A percentile compares a stretch with the other conserved stretches of the same genome.
phyloP scores from a whole-genome alignment of 2,113 vertebrate genomes.

The Quiscalus mexicanus region DNA sequence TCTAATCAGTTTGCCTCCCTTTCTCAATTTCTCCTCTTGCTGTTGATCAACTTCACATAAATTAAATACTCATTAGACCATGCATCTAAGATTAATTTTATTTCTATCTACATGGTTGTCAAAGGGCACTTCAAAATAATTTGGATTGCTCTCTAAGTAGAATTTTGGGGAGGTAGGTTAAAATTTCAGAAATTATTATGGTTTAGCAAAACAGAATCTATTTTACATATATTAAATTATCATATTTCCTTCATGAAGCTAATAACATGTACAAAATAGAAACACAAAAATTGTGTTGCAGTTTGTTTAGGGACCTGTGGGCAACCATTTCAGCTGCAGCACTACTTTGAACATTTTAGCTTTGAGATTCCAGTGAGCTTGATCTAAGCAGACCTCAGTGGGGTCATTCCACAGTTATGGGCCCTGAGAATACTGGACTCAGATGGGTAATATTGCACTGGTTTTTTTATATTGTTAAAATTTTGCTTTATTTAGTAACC shows the following conservation, averaged over 20 bases:
- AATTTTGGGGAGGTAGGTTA: background rate
- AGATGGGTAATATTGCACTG: background rate
- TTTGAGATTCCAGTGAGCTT: background rate
- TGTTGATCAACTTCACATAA: slow-evolving; percentile 38
- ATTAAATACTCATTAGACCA: slow-evolving; percentile 27
- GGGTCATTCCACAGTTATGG: background rate
- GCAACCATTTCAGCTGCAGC: background rate
- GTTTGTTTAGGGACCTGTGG: background rate
- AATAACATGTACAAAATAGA: background rate
- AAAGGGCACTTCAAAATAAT: slow-evolving; percentile 44
- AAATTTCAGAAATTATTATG: background rate
- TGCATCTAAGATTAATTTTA: background rate
- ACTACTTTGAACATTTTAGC: background rate
- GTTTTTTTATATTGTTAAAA: background rate
- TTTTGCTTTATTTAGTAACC: background rate
- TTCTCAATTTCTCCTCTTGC: background rate
- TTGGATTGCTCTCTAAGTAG: background rate
- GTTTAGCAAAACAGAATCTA: background rate
- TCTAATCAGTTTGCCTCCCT: background rate
- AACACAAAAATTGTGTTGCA: background rate
- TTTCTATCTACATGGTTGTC: background rate
- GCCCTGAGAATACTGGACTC: background rate
- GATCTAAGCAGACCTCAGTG: background rate
- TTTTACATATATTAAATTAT: background rate
- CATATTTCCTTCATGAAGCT: background rate